Base-by-base conservation (phyloP, 2,797 vertebrate species). In the Pseudopleuronectes americanus region DNA sequence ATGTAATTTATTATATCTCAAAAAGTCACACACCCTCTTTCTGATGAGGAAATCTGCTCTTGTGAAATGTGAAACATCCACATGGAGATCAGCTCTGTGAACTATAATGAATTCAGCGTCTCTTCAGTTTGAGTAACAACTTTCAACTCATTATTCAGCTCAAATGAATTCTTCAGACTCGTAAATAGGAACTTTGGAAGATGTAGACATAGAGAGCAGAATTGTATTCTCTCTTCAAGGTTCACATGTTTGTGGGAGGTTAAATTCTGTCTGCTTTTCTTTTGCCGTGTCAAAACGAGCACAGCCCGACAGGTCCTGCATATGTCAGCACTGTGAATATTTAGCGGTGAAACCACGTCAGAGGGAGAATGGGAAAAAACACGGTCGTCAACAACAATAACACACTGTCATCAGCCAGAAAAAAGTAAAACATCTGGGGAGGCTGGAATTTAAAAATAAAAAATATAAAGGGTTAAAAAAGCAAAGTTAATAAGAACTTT, bases 291-390 rank as follows among this genome's bases (percentile, higher is more conserved):
- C 6, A 53, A 61, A 55, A 33, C 12, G 10, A 38, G 13, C 36
- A 38, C 36, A 13, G 36, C 12, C 36, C 13, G 12, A 13, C 36
- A 38, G 36, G 36, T 38, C 36, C 36, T 38, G 36, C 36, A 38
- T 38, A 12, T 54, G 57, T 81, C 64, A 65, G 59, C 56, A 48
- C 9, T 33, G 24, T 48, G 21, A 74, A 57, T 66, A 68, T 65
- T 58, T 67, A 57, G 47, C 13, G n/a, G 16, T 53, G 26, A 51
- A 60, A 57, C 14, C n/a, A 5, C 53, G 67, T 71, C 52, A 36
- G 43, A 17, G 8, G 38, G 19, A 57, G n/a, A 62, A 64, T 16
- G 19, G 26, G 22, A 6, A 22, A 33, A 61, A 54, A 21, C 26
- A 24, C 2, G 47, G 16, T 36, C 53, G n/a, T 65, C 53, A 45